Conservation (phyloP, 2,888 invertebrate species). For the Axea sp. region DNA sequence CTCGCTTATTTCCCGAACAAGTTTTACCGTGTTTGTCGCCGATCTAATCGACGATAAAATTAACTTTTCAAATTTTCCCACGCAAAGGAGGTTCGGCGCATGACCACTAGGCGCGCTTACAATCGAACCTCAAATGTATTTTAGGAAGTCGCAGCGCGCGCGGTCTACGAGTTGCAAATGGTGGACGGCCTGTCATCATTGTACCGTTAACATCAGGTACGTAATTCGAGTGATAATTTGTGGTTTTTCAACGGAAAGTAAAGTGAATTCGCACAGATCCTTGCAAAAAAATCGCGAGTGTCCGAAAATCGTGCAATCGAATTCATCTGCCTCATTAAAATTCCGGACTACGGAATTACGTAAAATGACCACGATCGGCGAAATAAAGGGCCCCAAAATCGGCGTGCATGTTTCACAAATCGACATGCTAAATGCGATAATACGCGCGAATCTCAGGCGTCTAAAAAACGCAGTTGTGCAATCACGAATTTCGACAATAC, state of each 20-base stretch:
- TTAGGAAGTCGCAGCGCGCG: slow-evolving; percentile 64
- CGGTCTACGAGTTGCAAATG: slow-evolving; percentile 76
- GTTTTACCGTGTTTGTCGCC: too few relatives aligned
- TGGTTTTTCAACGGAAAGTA: slow-evolving; percentile 4
- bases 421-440: neutral
- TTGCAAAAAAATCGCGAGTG: neutral
- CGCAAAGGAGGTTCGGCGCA: too few relatives aligned
- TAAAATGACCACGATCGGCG: slow-evolving; percentile 34
- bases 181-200: slow-evolving; percentile 77
- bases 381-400: slow-evolving; percentile 14
- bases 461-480: neutral
- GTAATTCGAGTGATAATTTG: slow-evolving; percentile 39
- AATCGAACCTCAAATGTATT: slow-evolving; percentile 44
- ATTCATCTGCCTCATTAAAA: too few relatives aligned
- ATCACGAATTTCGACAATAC: neutral
- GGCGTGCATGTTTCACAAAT: neutral
- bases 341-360: slow-evolving; percentile 40
- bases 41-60: too few relatives aligned
- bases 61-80: too few relatives aligned
- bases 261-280: neutral
- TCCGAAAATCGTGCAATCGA: neutral
- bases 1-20: too few relatives aligned
- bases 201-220: slow-evolving; percentile 78
- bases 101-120: slow-evolving; percentile 13
- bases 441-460: neutral